Evolutionary conservation across 2,888 invertebrate genomes (phyloP), one percentile per base, ranked within the genome.

Genomic region (Cantharis rustica): DNA sequence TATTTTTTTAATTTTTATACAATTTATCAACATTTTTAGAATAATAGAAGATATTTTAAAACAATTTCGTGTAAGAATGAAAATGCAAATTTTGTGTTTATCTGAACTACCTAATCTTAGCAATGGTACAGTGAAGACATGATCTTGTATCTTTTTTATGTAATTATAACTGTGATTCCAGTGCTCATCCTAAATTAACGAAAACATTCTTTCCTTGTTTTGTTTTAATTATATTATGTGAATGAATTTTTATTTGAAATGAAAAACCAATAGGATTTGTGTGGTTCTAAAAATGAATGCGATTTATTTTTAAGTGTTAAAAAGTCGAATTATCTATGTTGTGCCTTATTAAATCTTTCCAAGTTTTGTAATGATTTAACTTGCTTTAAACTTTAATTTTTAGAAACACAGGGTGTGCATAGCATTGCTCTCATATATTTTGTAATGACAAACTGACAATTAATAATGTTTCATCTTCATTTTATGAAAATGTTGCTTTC

Each of bases 31-130:
- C 61, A 27, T 71, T 73, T 17, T 71, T 62, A 92, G 92, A 83
- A 89, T 91, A 61, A 91, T 93, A 83, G 92, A 93, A 79, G 90
- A 89, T 73, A 90, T 94, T 73, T 87, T 95, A 47, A 89, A 90
- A 69, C 90, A 90, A 61, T 92, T 93, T 79, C 91, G 92, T 84
- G 90, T 90, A 27, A 89, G 90, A 79, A 94, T 94, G 94, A 91
- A 91, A 82, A 89, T 94, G 47, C 94, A 94, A 84, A 87, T 94
- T 69, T 89, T 92, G 75, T 93, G 93, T 85, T 91, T 94, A 73
- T 84, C 81, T 7, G 71, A 70, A 61, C 69, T 27, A 16, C 64
- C 64, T 3, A 17, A 23, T 16, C 26, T 23, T 62, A 26, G 26
- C 68, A 77, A 77, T 77, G 77, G 77, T 20, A 69, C 71, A 63